A percentile compares a stretch with the other conserved stretches of the same genome.
These are phyloP conservation scores for Clitarchus hookeri DNA, from an alignment of 2,888 invertebrate genomes.

Conservation along the genomic window DNA sequence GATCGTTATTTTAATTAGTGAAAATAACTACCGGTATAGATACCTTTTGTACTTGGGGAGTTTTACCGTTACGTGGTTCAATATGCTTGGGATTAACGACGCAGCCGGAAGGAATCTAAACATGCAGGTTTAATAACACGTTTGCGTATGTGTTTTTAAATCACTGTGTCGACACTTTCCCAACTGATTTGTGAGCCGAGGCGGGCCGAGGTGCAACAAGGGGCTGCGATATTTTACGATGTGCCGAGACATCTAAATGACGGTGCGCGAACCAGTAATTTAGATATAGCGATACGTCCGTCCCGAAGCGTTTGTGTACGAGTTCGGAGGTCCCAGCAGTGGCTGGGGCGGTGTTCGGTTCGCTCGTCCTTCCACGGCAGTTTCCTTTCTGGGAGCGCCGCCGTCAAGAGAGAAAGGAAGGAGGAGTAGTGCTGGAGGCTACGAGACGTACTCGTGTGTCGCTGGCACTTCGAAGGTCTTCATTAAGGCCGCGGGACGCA, in stretches of 20 bases:
- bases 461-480: background rate
- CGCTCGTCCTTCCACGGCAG: background rate
- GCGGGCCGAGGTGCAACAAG: background rate
- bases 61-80: background rate
- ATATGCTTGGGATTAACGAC: background rate
- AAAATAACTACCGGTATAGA: too few species aligned
- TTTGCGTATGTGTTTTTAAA: background rate
- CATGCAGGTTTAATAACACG: background rate
- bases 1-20: too few species aligned
- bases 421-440: background rate
- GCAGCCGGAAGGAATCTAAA: background rate
- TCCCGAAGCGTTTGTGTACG: background rate
- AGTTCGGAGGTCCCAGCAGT: background rate
- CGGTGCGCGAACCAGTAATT: slow-evolving; percentile 14
- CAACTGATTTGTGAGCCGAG: background rate
- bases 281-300: background rate
- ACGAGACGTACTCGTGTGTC: too few species aligned
- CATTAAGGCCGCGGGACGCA: background rate
- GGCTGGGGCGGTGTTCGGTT: background rate
- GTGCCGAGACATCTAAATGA: background rate
- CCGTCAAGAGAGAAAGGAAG: background rate
- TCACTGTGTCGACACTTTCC: background rate
- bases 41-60: too few species aligned
- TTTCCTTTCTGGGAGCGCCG: background rate
- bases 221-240: background rate